Evolutionary conservation across 2,888 invertebrate genomes (phyloP).

Genomic region (Spatulosminthurus flaviceps): DNA sequence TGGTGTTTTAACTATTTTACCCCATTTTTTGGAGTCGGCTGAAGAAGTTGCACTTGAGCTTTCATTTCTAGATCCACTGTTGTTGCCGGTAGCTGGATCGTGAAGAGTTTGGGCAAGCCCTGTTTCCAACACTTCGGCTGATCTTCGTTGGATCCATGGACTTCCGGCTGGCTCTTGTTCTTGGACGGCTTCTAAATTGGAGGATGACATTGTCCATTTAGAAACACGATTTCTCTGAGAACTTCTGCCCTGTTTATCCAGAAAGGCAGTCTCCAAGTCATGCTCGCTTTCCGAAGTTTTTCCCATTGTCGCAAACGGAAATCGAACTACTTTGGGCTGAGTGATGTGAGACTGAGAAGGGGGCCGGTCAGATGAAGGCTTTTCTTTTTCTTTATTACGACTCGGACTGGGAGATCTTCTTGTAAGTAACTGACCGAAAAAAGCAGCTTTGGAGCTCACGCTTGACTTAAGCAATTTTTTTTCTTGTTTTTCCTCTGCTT

Average conservation of each 20-base stretch:
- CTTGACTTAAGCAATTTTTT: conserved; percentile 57
- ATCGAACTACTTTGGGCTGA: conserved; percentile 56
- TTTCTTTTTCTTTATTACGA: conserved; percentile 56
- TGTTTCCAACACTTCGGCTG: conserved; percentile 39
- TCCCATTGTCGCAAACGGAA: conserved; percentile 52
- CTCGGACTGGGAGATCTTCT: conserved; percentile 62
- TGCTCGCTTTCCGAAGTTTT: conserved; percentile 49
- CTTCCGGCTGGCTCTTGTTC: conserved; percentile 59
- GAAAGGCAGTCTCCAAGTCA: conserved; percentile 67
- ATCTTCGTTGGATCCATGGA: conserved; percentile 57
- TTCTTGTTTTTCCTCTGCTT: conserved; percentile 55
- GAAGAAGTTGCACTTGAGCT: conserved; percentile 45
- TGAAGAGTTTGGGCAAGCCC: neutral
- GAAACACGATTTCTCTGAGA: conserved; percentile 69
- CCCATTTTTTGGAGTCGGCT: conserved; percentile 61
- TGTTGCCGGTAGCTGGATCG: neutral
- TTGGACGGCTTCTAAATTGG: conserved; percentile 58
- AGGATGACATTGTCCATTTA: conserved; percentile 60
- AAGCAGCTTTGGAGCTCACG: conserved; percentile 62
- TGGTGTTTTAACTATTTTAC: conserved; percentile 62
- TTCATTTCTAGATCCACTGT: conserved; percentile 37
- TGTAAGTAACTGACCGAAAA: conserved; percentile 61
- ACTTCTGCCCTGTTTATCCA: conserved; percentile 80
- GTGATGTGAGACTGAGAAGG: conserved; percentile 41
- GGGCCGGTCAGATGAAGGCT: conserved; percentile 49